Evolutionary conservation across 2,888 invertebrate species (phyloP), one percentile per base, ranked within the genome.

Genomic region (Malachius bipustulatus): DNA sequence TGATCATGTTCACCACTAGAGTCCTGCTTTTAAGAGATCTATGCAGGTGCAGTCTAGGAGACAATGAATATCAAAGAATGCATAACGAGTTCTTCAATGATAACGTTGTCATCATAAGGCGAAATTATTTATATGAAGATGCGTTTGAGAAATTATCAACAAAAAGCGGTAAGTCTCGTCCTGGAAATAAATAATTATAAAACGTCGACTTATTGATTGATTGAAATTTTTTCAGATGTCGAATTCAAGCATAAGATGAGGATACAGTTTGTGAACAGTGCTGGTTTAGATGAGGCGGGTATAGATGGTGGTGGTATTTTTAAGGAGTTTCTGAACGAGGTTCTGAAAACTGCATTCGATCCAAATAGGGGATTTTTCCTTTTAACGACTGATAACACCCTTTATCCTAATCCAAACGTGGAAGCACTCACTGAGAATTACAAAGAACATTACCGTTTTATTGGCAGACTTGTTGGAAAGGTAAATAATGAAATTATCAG

Each of bases 281-380:
- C 84, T 1, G 97, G 96, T 0, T 67, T 90, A 9, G 87, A 90
- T 49, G 97, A 98, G 60, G 90, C 90, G 0, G 98, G 97, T 0
- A 87, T 97, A 2, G 98, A 98, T 59, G 97, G 97, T 2, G 97
- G 97, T 2, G 97, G 97, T 1, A 74, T 98, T 9, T 93, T 94
- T 56, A 72, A 96, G 30, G 98, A 98, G 61, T 97, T 97, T 59
- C 68, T 97, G 2, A 83, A 85, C 1, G 94, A 96, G 60, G 67
- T 97, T 6, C 70, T 97, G 15, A 91, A 89, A 70, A 89, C 93
- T 0, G 87, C 88, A 1, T 96, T 96, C 56, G 94, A 97, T 66
- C 94, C 97, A 0, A 94, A 94, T 60, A 70, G 96, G 35, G 97
- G 97, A 0, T 82, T 97, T 57, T 94, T 94, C 58, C 67, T 73